phyloP scores from a whole-genome alignment of 2,797 vertebrate species.

The Malurus leucopterus region DNA sequence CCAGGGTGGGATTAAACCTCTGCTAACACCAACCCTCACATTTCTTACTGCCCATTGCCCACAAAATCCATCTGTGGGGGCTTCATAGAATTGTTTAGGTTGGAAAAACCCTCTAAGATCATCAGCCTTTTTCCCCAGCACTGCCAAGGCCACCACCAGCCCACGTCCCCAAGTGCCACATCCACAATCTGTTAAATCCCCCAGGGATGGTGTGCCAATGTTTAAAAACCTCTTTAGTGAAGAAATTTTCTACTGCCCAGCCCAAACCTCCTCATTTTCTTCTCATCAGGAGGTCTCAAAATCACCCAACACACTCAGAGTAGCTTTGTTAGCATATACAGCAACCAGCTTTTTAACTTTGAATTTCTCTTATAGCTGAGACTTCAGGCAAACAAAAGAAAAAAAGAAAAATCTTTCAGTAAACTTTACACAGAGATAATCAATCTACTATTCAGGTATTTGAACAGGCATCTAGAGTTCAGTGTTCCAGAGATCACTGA shows the following conservation, averaged over 20 bases:
- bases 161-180: accelerated
- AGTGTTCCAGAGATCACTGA: background rate
- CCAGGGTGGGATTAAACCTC: background rate
- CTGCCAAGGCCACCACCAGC: background rate
- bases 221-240: background rate
- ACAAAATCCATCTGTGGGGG: accelerated
- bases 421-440: conserved; percentile 11
- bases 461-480: conserved; percentile 8
- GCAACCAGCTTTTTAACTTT: background rate
- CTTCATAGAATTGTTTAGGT: background rate
- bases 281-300: background rate
- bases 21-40: background rate
- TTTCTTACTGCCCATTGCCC: background rate
- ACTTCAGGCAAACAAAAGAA: background rate
- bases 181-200: background rate
- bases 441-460: background rate
- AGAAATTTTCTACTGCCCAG: background rate
- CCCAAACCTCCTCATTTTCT: background rate
- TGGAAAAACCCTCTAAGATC: background rate
- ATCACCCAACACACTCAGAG: accelerated
- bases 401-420: background rate
- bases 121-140: background rate
- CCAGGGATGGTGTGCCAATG: background rate
- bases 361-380: background rate
- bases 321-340: background rate